These are phyloP conservation scores for Balaenoptera acutorostrata DNA, from an alignment of 2,113 vertebrate species.

Conservation along the genomic window DNA sequence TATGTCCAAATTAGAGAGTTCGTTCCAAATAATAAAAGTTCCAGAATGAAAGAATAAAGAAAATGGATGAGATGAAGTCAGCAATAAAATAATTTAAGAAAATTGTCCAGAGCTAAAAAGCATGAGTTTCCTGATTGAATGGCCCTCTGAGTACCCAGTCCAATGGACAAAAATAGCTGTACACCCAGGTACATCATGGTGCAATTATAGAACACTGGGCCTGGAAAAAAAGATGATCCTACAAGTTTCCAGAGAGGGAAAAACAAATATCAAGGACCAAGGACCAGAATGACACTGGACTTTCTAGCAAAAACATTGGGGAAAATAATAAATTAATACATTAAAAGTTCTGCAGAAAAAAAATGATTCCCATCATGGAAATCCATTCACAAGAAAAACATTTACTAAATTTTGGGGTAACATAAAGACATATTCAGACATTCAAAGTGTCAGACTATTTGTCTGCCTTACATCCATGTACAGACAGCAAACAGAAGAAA, in stretches of 20 bases:
- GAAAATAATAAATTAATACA: not conserved
- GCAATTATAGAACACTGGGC: not conserved
- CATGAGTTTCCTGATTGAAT: not conserved
- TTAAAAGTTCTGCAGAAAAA: not conserved
- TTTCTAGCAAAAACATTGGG: not conserved
- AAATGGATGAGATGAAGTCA: not conserved
- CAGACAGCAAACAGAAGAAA: not conserved
- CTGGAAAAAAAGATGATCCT: not conserved
- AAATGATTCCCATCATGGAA: not conserved
- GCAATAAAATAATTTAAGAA: not conserved
- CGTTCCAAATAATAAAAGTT: not conserved
- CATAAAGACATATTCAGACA: not conserved
- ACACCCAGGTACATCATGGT: not conserved
- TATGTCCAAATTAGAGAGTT: not conserved
- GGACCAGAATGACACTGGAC: not conserved
- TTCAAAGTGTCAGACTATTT: not conserved
- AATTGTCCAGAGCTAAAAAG: not conserved
- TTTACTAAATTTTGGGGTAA: not conserved
- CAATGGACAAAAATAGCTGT: not conserved
- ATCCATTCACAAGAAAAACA: not conserved
- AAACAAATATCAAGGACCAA: not conserved
- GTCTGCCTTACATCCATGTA: not conserved
- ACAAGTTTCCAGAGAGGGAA: not conserved
- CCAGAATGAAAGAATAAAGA: constrained; percentile 9
- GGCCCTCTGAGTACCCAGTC: not conserved